A percentile compares a stretch with the other conserved stretches of the same genome.
These are phyloP conservation scores for Aradophagus sp. DNA, from an alignment of 1,140 invertebrate genomes.

Conservation along the genomic window DNA sequence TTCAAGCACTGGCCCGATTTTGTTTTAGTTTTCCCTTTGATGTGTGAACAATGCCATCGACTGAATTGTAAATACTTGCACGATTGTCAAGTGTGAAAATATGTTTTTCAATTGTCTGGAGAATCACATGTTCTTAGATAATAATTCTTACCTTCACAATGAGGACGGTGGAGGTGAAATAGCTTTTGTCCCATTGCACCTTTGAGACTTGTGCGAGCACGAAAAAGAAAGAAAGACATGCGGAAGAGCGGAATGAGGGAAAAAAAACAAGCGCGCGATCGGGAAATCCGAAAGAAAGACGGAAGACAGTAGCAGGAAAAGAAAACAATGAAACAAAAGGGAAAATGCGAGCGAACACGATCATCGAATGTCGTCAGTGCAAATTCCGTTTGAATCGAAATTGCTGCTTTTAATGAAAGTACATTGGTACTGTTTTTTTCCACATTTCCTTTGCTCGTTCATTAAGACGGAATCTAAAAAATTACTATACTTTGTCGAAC, in stretches of 20 bases:
- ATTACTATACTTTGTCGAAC: no score
- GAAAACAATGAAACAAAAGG: conserved; percentile 27
- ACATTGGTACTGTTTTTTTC: no score
- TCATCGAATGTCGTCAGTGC: conserved; percentile 24
- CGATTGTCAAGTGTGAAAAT: conserved; percentile 49
- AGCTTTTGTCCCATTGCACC: conserved; percentile 54
- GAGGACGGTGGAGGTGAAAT: conserved; percentile 51
- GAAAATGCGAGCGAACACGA: conserved; percentile 21
- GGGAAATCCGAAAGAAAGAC: conserved; percentile 1
- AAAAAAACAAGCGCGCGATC: background rate
- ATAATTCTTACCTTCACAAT: conserved; percentile 55
- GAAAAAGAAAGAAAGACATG: conserved; percentile 19
- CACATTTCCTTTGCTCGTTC: no score
- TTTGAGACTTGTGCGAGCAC: conserved; percentile 38
- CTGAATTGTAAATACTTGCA: conserved; percentile 57
- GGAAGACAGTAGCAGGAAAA: conserved; percentile 2
- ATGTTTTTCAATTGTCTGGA: conserved; percentile 52
- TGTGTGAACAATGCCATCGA: conserved; percentile 40
- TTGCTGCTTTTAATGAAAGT: no score
- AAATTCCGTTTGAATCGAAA: no score
- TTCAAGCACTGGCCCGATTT: conserved; percentile 45
- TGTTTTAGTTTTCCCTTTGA: conserved; percentile 12
- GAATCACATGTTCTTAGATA: conserved; percentile 47
- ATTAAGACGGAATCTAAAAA: no score
- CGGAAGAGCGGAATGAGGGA: background rate